Percentiles rank a stretch among this genome's conserved stretches.
These are phyloP conservation scores for Oryzias javanicus DNA, from an alignment of 2,113 vertebrate species.

Conservation along the genomic window DNA sequence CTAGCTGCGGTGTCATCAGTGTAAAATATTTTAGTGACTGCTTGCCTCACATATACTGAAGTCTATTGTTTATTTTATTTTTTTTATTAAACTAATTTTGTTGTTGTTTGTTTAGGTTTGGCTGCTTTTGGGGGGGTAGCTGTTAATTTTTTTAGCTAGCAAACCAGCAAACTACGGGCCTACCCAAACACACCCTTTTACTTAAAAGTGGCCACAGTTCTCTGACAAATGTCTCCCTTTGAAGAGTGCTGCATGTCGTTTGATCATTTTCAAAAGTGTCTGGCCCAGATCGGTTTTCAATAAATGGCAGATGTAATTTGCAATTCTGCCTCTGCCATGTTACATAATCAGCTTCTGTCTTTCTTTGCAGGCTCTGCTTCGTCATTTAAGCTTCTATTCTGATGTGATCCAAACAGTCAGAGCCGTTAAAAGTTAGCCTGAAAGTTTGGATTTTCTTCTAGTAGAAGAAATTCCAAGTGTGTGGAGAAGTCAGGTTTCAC, in stretches of 20 bases:
- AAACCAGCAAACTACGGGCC: constrained; percentile 52
- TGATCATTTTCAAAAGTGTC: not conserved
- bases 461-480: constrained; percentile 28
- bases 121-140: constrained; percentile 10
- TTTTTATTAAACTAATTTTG: not conserved
- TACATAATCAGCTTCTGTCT: constrained; percentile 67
- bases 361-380: constrained; percentile 51
- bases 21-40: not conserved
- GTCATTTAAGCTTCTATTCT: constrained; percentile 32
- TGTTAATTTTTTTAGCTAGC: constrained; percentile 26
- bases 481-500: constrained; percentile 56
- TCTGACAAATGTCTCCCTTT: constrained; percentile 35
- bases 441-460: constrained; percentile 30
- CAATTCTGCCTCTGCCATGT: constrained; percentile 37
- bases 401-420: constrained; percentile 47
- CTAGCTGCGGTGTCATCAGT: constrained; percentile 36
- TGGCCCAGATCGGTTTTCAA: not conserved
- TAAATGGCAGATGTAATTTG: constrained; percentile 3
- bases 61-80: too few relatives aligned
- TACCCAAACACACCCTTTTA: constrained; percentile 67
- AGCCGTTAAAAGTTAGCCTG: constrained; percentile 34
- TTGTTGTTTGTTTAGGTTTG: not conserved
- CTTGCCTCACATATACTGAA: not conserved
- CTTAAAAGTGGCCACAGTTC: constrained; percentile 51
- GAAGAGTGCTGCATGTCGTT: not conserved